Base-by-base conservation (phyloP, 2,113 vertebrate species). In the Panthera tigris region DNA sequence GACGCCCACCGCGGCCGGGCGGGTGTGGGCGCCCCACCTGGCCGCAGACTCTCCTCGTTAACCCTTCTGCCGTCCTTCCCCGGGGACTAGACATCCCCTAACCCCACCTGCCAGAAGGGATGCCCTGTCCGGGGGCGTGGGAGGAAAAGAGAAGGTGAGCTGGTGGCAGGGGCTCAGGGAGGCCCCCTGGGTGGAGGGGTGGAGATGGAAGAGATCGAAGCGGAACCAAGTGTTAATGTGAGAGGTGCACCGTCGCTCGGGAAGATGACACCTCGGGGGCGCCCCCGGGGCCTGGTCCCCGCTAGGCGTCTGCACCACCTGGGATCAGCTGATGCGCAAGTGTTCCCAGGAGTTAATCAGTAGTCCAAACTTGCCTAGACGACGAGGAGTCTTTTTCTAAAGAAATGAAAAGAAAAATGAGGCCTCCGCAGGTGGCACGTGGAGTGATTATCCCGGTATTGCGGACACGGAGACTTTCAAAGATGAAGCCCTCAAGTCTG, bases 11-110 rank as follows among this genome's bases (percentile, higher is more conserved):
- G 39, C 16, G 57, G 83, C 87, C 89, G 16, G 33, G 74, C 71
- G n/a, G 65, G 14, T 71, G 39, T 71, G 82, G 82, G 91, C 83
- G 45, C 91, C 91, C 92, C 93, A 96, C 97, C 96, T 76, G 91
- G 84, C 83, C 48, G 19, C 73, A 2, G 39, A 45, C 76, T 48
- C 84, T 80, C 45, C 21, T 19, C 39, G 3, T 89, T 96, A 97
- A 98, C 96, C 91, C 79, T 83, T 84, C 57, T 45, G 41, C 74
- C 13, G 36, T 65, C 80, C 71, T 89, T 76, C 65, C 14, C 23
- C 0, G 2, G 50, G 81, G 71, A 71, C 33, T 23, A 39, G 52
- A 39, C 80, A 55, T 71, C 85, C 87, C 88, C 63, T n/a, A 29
- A 4, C 68, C 71, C 94, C 41, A 50, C 88, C 83, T 68, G 92